Conservation (phyloP, 2,888 invertebrate species). For the Caenorhabditis sp. region DNA sequence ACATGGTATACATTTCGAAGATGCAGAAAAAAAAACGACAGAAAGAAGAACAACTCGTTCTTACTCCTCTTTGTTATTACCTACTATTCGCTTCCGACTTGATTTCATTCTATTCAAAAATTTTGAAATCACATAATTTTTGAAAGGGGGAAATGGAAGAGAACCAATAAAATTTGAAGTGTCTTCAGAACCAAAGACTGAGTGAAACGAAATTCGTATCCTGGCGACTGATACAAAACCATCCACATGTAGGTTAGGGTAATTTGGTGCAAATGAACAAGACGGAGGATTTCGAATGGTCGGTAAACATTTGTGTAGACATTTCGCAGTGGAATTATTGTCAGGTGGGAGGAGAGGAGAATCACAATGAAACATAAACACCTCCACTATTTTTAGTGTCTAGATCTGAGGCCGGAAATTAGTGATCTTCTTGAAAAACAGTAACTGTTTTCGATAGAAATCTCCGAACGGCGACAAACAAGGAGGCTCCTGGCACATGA, state of each 20-base stretch:
- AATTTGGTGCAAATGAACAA: slow-evolving; percentile 31
- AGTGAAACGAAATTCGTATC: background rate
- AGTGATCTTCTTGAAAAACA: slow-evolving; percentile 8
- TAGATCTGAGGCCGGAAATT: background rate
- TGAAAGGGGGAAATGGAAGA: background rate
- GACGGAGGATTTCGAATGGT: slow-evolving; percentile 11
- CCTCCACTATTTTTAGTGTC: slow-evolving; percentile 10
- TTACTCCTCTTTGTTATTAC: slow-evolving; percentile 33
- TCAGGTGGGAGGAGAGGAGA: slow-evolving; percentile 25
- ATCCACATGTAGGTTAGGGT: slow-evolving; percentile 13
- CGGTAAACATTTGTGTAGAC: slow-evolving; percentile 41
- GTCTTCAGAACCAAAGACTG: slow-evolving; percentile 34
- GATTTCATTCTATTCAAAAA: background rate
- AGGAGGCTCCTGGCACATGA: background rate
- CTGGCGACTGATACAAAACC: too few relatives aligned
- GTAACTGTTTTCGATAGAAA: background rate
- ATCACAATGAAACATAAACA: slow-evolving; percentile 33
- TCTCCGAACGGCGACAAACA: too few relatives aligned
- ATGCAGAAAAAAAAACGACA: slow-evolving; percentile 13
- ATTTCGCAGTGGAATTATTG: slow-evolving; percentile 42
- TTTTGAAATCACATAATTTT: background rate
- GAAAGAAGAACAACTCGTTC: slow-evolving; percentile 43
- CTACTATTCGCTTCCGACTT: slow-evolving; percentile 8
- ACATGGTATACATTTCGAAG: slow-evolving; percentile 60
- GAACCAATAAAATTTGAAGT: slow-evolving; percentile 4